Evolutionary conservation across 2,888 invertebrate genomes (phyloP), one percentile per base, ranked within the genome.

Genomic region (Meta bourneti): DNA sequence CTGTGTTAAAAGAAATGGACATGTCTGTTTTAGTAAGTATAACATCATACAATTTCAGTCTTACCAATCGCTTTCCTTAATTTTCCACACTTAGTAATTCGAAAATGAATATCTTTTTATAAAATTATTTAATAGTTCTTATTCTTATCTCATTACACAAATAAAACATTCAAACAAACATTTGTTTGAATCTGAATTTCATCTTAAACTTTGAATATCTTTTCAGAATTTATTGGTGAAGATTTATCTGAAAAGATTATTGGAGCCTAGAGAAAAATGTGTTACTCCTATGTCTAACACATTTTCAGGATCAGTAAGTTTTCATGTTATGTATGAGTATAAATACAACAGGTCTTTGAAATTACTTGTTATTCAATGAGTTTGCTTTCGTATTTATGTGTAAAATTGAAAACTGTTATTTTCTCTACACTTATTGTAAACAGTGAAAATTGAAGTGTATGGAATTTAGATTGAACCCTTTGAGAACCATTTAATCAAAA

Each of bases 201-300:
- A 70, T 49, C 71, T 70, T 49, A n/a, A 61, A 34, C 16, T 49
- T 61, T 81, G 16, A n/a, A 70, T 69, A 7, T 51, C 69, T 74
- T 82, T 89, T 72, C 52, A 92, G 92, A 80, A 54, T 20, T 61
- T 92, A 48, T 49, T 92, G 49, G 74, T 92, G 52, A 92, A 92
- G 78, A 89, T 92, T 20, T 92, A 92, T 49, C 77, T 92, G n/a
- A 92, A 92, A 77, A 70, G 89, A 70, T 78, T 92, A 51, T 51
- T 89, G 71, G 81, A 81, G 71, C 52, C 77, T 0, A 20, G 13
- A 70, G 74, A 86, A 16, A 85, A 81, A 49, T 54, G 6, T 61
- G 20, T 7, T 20, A 48, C 69, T 16, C 34, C 77, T 16, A 48
- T 71, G 52, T 70, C 91, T 61, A 79, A n/a, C 54, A 19, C 71